A percentile compares a stretch with the other conserved stretches of the same genome.
Evolutionary conservation across 37 sponge, comb jelly and placozoan species (phyloP).

Genomic region (Cladorhizidae sp.): DNA sequence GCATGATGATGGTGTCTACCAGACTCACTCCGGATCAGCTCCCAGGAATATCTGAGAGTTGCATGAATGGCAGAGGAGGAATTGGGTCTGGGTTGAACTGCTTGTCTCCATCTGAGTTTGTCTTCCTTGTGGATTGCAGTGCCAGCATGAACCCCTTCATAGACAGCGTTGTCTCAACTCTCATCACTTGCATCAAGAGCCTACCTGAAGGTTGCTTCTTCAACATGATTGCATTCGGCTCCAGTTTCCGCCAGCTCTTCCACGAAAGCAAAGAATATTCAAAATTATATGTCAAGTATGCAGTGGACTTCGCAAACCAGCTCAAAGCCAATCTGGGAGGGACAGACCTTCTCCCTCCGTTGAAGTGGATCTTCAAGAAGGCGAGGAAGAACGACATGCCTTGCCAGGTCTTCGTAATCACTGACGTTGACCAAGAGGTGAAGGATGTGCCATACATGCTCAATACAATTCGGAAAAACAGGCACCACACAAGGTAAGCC

Average conservation of each 20-base stretch:
- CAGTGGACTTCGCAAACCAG: constrained; percentile 60
- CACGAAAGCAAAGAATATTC: constrained; percentile 43
- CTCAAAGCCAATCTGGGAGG: constrained; percentile 79
- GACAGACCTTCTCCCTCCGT: constrained; percentile 77
- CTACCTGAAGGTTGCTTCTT: constrained; percentile 72
- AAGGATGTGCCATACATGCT: constrained; percentile 45
- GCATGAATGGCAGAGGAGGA: too few species aligned
- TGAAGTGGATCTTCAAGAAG: constrained; percentile 65
- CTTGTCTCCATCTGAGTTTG: constrained; percentile 62
- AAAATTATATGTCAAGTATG: constrained; percentile 46
- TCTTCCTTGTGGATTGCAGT: constrained; percentile 88
- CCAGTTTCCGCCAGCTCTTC: constrained; percentile 56
- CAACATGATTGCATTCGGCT: constrained; percentile 84
- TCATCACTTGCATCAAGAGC: constrained; percentile 73
- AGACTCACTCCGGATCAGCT: constrained; percentile 12
- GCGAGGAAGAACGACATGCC: constrained; percentile 12
- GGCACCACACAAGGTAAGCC: constrained; percentile 56
- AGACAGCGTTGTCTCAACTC: constrained; percentile 33
- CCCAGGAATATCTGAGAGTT: background rate
- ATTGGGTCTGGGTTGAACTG: background rate
- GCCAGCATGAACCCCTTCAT: constrained; percentile 85
- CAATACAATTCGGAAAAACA: constrained; percentile 41
- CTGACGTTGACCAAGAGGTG: constrained; percentile 81
- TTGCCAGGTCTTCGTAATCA: constrained; percentile 77
- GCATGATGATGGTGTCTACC: constrained; percentile 42